phyloP scores from a whole-genome alignment of 2,888 invertebrate genomes.

The Homarus gammarus region DNA sequence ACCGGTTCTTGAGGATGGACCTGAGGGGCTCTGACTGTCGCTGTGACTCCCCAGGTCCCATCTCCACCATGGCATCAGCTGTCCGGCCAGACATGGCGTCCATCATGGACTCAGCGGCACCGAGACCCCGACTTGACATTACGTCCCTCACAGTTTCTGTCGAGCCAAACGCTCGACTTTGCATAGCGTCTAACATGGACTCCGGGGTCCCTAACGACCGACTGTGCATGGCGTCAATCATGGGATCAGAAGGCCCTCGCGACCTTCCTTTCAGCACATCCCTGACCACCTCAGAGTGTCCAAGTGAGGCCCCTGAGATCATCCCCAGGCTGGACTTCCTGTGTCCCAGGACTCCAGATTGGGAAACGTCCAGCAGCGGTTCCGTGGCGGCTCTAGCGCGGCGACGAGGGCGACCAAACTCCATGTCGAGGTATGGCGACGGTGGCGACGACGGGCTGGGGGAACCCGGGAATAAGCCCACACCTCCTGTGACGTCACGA shows the following conservation, averaged over 20 bases:
- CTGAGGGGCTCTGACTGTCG: slow-evolving; percentile 53
- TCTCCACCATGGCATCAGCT: slow-evolving; percentile 1
- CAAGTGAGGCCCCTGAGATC: neutral
- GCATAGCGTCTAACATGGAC: slow-evolving; percentile 31
- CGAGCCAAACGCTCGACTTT: slow-evolving; percentile 1
- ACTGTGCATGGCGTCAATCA: slow-evolving; percentile 51
- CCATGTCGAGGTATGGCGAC: slow-evolving; percentile 35
- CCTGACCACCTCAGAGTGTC: slow-evolving; percentile 35
- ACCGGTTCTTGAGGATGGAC: slow-evolving; percentile 61
- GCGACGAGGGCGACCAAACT: slow-evolving; percentile 3
- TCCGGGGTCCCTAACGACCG: slow-evolving; percentile 8
- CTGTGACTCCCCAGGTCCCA: slow-evolving; percentile 25
- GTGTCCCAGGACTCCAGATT: slow-evolving; percentile 21
- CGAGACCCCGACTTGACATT: neutral
- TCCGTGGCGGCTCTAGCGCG: slow-evolving; percentile 52
- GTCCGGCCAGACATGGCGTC: neutral
- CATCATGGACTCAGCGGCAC: slow-evolving; percentile 1
- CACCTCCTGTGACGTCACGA: slow-evolving; percentile 29
- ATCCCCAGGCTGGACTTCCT: slow-evolving; percentile 33
- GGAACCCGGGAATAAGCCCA: slow-evolving; percentile 17
- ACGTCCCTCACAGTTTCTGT: slow-evolving; percentile 25
- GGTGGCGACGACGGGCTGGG: neutral
- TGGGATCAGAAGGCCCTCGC: slow-evolving; percentile 34
- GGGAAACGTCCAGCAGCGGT: slow-evolving; percentile 38
- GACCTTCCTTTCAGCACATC: slow-evolving; percentile 19